Percentiles rank a stretch among this genome's conserved stretches.
These are phyloP conservation scores for Pseudomyrmex gracilis DNA, from an alignment of 1,140 invertebrate species.

Conservation along the genomic window DNA sequence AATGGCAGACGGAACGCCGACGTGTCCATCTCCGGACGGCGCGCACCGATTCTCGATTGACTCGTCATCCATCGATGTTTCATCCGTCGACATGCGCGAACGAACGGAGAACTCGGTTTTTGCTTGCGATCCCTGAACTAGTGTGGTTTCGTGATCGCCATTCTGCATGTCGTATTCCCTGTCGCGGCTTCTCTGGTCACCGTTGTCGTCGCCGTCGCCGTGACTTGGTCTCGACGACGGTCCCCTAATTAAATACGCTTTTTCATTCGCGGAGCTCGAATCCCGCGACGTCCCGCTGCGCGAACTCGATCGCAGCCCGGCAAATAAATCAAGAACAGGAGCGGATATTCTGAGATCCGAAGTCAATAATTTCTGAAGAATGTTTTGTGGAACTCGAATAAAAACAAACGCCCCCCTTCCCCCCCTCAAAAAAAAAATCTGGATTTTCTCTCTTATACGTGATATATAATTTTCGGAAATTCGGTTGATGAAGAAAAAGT, in stretches of 20 bases:
- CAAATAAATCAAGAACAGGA: constrained; percentile 78
- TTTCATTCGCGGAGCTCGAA: constrained; percentile 73
- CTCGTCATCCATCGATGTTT: constrained; percentile 75
- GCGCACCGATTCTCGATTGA: constrained; percentile 71
- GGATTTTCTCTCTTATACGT: background rate
- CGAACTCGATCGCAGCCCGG: constrained; percentile 44
- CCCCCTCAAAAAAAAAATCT: background rate
- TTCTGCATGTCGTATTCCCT: constrained; percentile 71
- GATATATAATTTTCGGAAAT: background rate
- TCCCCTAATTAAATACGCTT: constrained; percentile 82
- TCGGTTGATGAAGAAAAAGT: background rate
- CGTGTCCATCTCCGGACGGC: constrained; percentile 54
- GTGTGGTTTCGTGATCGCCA: constrained; percentile 70
- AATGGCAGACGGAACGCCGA: constrained; percentile 49
- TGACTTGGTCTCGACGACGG: constrained; percentile 53
- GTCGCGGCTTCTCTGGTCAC: constrained; percentile 46
- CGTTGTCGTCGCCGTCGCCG: constrained; percentile 61
- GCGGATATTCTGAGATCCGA: background rate
- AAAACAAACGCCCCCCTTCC: background rate
- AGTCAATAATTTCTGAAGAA: background rate
- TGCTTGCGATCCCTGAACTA: constrained; percentile 77
- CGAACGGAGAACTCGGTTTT: constrained; percentile 72
- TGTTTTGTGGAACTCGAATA: background rate
- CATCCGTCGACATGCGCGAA: constrained; percentile 54
- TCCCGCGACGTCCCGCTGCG: constrained; percentile 63